These are phyloP conservation scores for Otolemur garnettii DNA, from an alignment of 2,113 vertebrate species.

Conservation along the genomic window DNA sequence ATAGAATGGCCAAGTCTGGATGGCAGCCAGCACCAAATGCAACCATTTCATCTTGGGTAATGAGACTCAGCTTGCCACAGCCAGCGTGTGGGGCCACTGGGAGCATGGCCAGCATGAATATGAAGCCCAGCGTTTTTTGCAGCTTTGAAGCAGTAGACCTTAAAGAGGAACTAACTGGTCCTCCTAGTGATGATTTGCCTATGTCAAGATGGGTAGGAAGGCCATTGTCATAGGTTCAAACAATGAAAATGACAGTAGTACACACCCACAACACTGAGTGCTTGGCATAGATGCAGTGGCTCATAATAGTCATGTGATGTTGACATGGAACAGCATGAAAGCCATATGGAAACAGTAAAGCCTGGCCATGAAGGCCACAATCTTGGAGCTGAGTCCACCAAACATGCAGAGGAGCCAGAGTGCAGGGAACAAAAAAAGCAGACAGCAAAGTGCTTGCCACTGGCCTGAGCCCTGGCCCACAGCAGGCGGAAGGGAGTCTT, in stretches of 20 bases:
- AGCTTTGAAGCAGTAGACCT: constrained; percentile 92
- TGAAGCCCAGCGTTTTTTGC: constrained; percentile 90
- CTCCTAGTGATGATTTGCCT: constrained; percentile 90
- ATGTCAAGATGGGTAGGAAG: constrained; percentile 90
- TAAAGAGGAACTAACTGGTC: constrained; percentile 93
- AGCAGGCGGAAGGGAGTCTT: constrained; percentile 92
- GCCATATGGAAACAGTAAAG: constrained; percentile 93
- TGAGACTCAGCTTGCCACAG: constrained; percentile 91
- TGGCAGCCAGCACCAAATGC: constrained; percentile 91
- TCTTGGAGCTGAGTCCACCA: constrained; percentile 91
- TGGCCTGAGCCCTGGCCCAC: constrained; percentile 91
- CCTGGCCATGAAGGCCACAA: constrained; percentile 91
- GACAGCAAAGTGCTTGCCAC: constrained; percentile 88
- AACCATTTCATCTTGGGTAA: constrained; percentile 92
- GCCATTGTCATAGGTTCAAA: constrained; percentile 92
- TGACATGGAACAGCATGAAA: constrained; percentile 93
- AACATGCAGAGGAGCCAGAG: constrained; percentile 91
- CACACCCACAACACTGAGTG: constrained; percentile 92
- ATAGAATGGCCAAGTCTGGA: constrained; percentile 92
- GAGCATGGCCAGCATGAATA: constrained; percentile 91
- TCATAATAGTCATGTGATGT: constrained; percentile 91
- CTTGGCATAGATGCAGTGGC: constrained; percentile 91
- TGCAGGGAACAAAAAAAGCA: constrained; percentile 91
- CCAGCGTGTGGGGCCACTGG: constrained; percentile 90
- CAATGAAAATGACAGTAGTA: constrained; percentile 90